phyloP scores from a whole-genome alignment of 2,797 vertebrate genomes.

The Peromyscus attwateri region DNA sequence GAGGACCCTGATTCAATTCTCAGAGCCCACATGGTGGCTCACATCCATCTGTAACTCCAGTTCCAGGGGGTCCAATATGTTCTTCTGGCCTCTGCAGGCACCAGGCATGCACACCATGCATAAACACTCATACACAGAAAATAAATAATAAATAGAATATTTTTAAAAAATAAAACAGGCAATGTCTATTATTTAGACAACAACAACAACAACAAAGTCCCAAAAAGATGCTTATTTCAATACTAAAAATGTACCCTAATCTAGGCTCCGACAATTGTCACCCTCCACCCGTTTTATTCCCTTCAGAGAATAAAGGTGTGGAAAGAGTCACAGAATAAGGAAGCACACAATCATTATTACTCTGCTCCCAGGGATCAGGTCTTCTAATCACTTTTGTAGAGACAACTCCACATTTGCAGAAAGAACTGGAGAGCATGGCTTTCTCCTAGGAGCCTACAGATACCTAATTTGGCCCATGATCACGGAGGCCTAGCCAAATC shows the following conservation, averaged over 20 bases:
- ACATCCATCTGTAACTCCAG: too few species aligned
- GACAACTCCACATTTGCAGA: background rate
- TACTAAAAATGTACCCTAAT: background rate
- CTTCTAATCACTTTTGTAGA: background rate
- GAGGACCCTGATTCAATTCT: too few species aligned
- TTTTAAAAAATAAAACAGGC: background rate
- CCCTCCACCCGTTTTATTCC: background rate
- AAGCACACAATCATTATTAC: too few species aligned
- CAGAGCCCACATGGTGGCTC: too few species aligned
- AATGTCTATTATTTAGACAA: background rate
- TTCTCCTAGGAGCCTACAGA: background rate
- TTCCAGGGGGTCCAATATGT: too few species aligned
- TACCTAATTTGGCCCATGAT: background rate
- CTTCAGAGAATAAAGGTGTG: background rate
- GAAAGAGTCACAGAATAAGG: background rate
- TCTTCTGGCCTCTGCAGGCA: background rate
- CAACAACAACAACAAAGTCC: background rate
- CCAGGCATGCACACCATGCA: background rate
- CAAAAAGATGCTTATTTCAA: background rate
- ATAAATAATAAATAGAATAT: background rate
- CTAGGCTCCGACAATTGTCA: background rate
- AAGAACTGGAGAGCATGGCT: background rate
- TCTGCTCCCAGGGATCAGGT: background rate
- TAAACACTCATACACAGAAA: background rate
- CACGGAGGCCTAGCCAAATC: background rate